phyloP scores from a whole-genome alignment of 2,113 vertebrate species.

The Carassius carassius region DNA sequence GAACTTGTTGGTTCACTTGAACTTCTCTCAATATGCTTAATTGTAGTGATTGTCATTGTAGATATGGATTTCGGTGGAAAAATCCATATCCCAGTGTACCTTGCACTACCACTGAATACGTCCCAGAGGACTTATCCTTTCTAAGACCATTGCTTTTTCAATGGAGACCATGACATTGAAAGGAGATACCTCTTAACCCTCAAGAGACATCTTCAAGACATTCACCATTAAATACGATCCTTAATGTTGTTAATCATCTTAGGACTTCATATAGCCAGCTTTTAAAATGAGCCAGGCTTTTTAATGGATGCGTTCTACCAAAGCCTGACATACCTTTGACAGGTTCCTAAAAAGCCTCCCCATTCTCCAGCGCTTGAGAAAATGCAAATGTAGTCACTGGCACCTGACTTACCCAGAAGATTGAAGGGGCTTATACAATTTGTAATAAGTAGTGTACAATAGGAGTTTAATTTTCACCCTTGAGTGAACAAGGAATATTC shows the following conservation, averaged over 20 bases:
- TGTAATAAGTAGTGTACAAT: conserved; percentile 54
- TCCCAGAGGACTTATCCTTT: neutral
- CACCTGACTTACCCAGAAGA: conserved; percentile 56
- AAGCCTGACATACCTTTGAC: conserved; percentile 3
- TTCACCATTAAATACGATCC: neutral
- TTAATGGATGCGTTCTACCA: conserved; percentile 7
- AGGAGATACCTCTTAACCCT: conserved; percentile 11
- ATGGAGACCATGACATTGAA: conserved; percentile 13
- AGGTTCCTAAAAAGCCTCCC: conserved; percentile 23
- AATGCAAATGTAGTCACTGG: conserved; percentile 50
- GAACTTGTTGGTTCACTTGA: conserved; percentile 8
- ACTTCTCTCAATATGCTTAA: neutral
- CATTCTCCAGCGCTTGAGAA: conserved; percentile 39
- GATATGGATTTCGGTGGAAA: neutral
- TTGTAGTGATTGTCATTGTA: neutral
- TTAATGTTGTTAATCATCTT: neutral
- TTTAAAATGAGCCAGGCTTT: neutral
- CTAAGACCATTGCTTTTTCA: neutral
- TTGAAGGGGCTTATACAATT: conserved; percentile 56
- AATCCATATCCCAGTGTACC: conserved; percentile 6
- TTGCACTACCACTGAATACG: neutral
- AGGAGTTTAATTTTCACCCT: conserved; percentile 64
- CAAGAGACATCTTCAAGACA: neutral
- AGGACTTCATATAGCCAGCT: neutral
- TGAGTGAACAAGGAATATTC: conserved; percentile 55